Evolutionary conservation across 2,888 invertebrate species (phyloP), one percentile per base, ranked within the genome.

Genomic region (Dastarcus helophoroides): DNA sequence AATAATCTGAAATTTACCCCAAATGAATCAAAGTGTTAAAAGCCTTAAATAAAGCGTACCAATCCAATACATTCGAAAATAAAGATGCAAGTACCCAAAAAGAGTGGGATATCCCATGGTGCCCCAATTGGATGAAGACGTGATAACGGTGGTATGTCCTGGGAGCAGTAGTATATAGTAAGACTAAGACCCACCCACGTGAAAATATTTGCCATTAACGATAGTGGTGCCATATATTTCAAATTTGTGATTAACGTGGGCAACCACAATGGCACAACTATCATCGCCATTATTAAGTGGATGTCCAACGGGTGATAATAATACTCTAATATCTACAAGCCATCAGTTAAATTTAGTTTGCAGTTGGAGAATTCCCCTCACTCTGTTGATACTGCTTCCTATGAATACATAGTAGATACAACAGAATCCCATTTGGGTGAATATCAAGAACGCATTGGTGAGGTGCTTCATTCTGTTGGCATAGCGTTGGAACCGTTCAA

Each of bases 321-420:
- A 37, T 69, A 67, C 38, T 71, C 67, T 40, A 75, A 57, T 16
- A 81, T 72, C 81, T 82, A 58, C 8, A 56, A 57, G 10, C 6
- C n/a, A 7, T 17, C 19, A 7, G 19, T 17, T 7, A 7, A 17
- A 17, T 17, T 17, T 7, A 7, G n/a, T 6, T 7, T 17, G 6
- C 19, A 17, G n/a, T n/a, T n/a, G n/a, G n/a, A n/a, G n/a, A n/a
- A n/a, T n/a, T n/a, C n/a, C n/a, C n/a, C 51, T 54, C 46, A 79
- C 80, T 71, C 77, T 71, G 57, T 79, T 68, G 38, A 85, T 56
- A 56, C 84, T 89, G 36, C 76, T 75, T 7, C 86, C 79, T 40
- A 91, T 80, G 56, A 93, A 93, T n/a, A 91, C 82, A 48, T 90
- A 80, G 62, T 93, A 94, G 17, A 93, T 82, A 58, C 89, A 90